Conservation (phyloP, 2,888 invertebrate species). For the Amphipoea oculea region DNA sequence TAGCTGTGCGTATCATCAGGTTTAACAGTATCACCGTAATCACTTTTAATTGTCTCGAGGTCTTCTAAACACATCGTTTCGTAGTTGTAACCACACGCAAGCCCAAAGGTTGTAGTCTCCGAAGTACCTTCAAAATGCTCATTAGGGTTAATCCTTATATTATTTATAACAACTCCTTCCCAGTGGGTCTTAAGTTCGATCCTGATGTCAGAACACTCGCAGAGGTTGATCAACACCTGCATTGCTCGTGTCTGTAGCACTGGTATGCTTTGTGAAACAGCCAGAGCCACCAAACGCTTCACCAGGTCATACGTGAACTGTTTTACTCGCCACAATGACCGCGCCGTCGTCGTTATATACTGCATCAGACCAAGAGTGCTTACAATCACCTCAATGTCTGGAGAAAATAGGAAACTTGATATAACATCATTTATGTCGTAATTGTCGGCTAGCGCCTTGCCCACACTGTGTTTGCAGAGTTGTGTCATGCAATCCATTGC, state of each 20-base stretch:
- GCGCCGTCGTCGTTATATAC: slow-evolving; percentile 81
- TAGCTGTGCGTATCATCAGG: slow-evolving; percentile 83
- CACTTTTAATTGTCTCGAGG: slow-evolving; percentile 81
- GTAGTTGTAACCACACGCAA: slow-evolving; percentile 82
- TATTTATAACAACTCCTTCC: slow-evolving; percentile 69
- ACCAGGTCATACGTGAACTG: slow-evolving; percentile 77
- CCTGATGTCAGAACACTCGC: slow-evolving; percentile 84
- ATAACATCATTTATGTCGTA: slow-evolving; percentile 79
- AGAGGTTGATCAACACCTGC: slow-evolving; percentile 84
- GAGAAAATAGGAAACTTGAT: slow-evolving; percentile 67
- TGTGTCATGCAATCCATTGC: slow-evolving; percentile 85
- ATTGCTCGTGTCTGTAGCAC: slow-evolving; percentile 79
- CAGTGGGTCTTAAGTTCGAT: slow-evolving; percentile 77
- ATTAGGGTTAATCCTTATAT: slow-evolving; percentile 75
- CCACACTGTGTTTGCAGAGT: slow-evolving; percentile 83
- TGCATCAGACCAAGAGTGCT: slow-evolving; percentile 79
- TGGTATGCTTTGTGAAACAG: slow-evolving; percentile 74
- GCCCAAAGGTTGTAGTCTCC: slow-evolving; percentile 76
- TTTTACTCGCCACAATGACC: slow-evolving; percentile 85
- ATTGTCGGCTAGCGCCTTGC: slow-evolving; percentile 80
- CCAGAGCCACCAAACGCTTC: slow-evolving; percentile 74
- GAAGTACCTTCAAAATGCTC: slow-evolving; percentile 84
- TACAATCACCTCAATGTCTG: slow-evolving; percentile 74
- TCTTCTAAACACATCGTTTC: slow-evolving; percentile 82
- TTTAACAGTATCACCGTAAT: slow-evolving; percentile 77